Evolutionary conservation across 2,113 vertebrate genomes (phyloP).

Genomic region (Emydura subglobosa): DNA sequence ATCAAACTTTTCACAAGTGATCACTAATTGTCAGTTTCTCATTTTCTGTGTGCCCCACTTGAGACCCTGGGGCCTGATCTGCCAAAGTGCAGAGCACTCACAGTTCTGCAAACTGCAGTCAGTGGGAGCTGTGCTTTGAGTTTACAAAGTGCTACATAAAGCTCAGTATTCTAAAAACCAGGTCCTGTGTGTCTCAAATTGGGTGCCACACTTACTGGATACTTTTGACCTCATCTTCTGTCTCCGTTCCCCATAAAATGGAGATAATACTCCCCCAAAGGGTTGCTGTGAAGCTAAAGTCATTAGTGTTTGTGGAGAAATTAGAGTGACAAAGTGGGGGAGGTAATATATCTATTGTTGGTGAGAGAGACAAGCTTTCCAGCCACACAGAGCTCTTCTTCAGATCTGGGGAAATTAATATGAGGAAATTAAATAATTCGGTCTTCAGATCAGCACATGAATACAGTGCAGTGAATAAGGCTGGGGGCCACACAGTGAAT

Average conservation of each 20-base stretch:
- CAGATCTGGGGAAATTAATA: too few species aligned
- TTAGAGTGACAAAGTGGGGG: background rate
- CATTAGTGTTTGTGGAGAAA: slow-evolving; percentile 23
- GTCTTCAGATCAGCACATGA: slow-evolving; percentile 24
- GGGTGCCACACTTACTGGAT: background rate
- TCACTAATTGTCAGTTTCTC: background rate
- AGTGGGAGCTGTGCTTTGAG: background rate
- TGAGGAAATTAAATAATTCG: slow-evolving; percentile 14
- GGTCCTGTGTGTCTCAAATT: background rate
- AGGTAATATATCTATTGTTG: too few species aligned
- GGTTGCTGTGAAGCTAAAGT: background rate
- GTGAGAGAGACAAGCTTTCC: too few species aligned
- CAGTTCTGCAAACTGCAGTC: background rate
- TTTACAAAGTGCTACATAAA: background rate
- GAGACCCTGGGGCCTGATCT: background rate
- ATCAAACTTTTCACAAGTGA: background rate
- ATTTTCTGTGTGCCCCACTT: slow-evolving; percentile 11
- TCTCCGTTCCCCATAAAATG: background rate
- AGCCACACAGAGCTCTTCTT: too few species aligned
- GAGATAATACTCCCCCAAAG: background rate
- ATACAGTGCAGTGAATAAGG: background rate
- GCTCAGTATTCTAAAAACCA: background rate
- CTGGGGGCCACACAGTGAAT: background rate
- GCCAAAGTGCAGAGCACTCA: background rate
- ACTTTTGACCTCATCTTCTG: background rate